Evolutionary conservation across 2,797 vertebrate genomes (phyloP).

Genomic region (Platyrinchus mystaceus): DNA sequence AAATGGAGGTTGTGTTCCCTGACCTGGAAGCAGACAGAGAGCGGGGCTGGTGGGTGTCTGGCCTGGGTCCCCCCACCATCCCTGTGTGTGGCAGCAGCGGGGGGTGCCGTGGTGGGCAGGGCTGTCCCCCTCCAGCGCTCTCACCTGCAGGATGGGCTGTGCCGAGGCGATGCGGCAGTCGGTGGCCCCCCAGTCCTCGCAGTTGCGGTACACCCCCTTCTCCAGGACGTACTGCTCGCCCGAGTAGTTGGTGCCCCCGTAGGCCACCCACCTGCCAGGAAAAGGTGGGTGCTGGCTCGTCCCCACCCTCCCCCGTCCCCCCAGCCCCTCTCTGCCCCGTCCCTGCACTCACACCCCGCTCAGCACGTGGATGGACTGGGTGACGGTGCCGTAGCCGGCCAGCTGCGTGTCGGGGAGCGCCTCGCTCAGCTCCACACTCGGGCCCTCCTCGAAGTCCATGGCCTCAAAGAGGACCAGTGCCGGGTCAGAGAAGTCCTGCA

Average conservation of each 20-base stretch:
- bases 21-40: slow-evolving; percentile 62
- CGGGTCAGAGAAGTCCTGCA: slow-evolving; percentile 86
- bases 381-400: slow-evolving; percentile 76
- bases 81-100: accelerated
- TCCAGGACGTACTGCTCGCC: slow-evolving; percentile 92
- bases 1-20: slow-evolving; percentile 73
- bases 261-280: slow-evolving; percentile 87
- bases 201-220: slow-evolving; percentile 92
- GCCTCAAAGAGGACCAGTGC: slow-evolving; percentile 84
- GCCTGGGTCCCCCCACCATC: accelerated
- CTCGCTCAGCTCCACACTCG: slow-evolving; percentile 84
- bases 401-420: slow-evolving; percentile 85
- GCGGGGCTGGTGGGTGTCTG: neutral
- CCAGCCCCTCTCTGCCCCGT: accelerated
- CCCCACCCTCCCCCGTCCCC: accelerated
- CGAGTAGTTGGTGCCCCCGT: slow-evolving; percentile 90
- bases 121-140: accelerated
- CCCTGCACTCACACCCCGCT: slow-evolving; percentile 87
- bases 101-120: accelerated
- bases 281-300: neutral
- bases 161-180: slow-evolving; percentile 83
- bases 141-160: slow-evolving; percentile 89
- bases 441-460: slow-evolving; percentile 80
- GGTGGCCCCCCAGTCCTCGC: slow-evolving; percentile 88
- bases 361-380: slow-evolving; percentile 86